Evolutionary conservation across 2,797 vertebrate species (phyloP), one percentile per base, ranked within the genome.

Genomic region (Gymnothorax reevesii): DNA sequence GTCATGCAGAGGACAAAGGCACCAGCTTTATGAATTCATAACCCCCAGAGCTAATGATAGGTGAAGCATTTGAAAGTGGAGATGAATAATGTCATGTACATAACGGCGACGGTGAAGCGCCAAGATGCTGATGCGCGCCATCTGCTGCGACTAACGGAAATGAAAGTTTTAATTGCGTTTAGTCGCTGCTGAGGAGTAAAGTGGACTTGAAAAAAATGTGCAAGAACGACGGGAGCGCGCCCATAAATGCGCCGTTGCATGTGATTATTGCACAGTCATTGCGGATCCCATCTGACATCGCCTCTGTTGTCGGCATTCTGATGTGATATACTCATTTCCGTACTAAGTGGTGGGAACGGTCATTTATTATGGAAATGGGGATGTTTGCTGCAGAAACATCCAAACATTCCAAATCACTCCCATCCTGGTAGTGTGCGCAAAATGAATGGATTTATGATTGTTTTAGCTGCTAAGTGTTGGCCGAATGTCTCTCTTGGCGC

Each of bases 391-490:
- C 52, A 80, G 49, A 22, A n/a, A 55, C 49, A 54, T 42, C 49
- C 49, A 55, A 80, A n/a, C 52, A 52, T 80, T 55, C 4, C 8
- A 9, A 55, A 80, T n/a, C 8, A 55, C 52, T 22, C 52, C 52
- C 42, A 54, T 55, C 49, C 22, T 55, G 77, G 17, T n/a, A 10
- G 77, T 75, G 25, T 55, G 77, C n/a, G 77, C 22, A 52, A 13
- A 80, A 55, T 80, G 77, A 80, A 80, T 80, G 77, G 55, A 80
- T 80, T 80, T 80, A 80, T 80, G 77, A 80, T 80, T 9, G 77
- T 80, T 80, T 80, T 80, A 25, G 77, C 55, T 54, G 77, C 55
- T 55, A 22, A 80, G 55, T n/a, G 77, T 80, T 80, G 77, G 77
- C 77, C 6, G 77, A 55, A 9, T 12, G 49, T 10, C 49, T 20